phyloP scores from a whole-genome alignment of 2,888 invertebrate species.

The Branchipolynoe longqiensis region DNA sequence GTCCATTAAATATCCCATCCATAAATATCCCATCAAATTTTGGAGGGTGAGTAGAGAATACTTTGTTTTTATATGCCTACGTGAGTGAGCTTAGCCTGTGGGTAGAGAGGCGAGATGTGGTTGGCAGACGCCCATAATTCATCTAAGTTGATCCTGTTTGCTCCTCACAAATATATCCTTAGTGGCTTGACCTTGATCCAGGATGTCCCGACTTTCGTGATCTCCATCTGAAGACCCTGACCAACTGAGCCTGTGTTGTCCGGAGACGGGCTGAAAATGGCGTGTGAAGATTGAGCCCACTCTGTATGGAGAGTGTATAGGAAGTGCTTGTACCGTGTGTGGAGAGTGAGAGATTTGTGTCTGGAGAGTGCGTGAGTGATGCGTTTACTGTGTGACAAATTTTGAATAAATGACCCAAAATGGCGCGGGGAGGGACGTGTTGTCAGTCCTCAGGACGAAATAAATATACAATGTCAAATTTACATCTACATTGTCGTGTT shows the following conservation, averaged over 20 bases:
- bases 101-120: conserved; percentile 34
- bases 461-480: conserved; percentile 26
- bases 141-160: conserved; percentile 4
- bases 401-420: background rate
- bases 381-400: background rate
- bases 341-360: background rate
- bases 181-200: no score
- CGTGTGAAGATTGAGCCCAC: background rate
- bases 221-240: background rate
- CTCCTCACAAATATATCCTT: no score
- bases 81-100: conserved; percentile 27
- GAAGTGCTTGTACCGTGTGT: background rate
- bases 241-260: conserved; percentile 6
- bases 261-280: background rate
- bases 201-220: no score
- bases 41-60: background rate
- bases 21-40: background rate
- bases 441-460: conserved; percentile 35
- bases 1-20: background rate
- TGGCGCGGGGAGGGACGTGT: background rate
- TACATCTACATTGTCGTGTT: background rate
- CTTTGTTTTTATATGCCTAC: background rate
- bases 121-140: background rate
- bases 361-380: background rate
- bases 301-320: background rate